Evolutionary conservation across 2,113 vertebrate species (phyloP).

Genomic region (Sciurus niger): DNA sequence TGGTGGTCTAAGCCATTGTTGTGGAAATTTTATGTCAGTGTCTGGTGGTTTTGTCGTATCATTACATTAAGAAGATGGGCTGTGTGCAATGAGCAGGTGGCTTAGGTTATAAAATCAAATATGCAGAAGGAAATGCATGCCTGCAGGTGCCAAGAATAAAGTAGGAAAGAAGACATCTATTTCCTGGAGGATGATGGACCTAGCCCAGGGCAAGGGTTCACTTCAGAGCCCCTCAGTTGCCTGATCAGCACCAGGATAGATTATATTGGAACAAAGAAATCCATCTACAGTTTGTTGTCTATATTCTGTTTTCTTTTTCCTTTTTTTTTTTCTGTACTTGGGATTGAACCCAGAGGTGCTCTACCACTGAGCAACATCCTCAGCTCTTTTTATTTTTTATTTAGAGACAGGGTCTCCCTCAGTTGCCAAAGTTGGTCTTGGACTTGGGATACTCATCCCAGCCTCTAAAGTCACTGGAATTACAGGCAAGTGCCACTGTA

Average conservation of each 20-base stretch:
- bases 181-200: not conserved
- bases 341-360: no score
- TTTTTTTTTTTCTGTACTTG: no score
- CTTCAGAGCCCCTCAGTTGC: not conserved
- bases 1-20: not conserved
- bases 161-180: not conserved
- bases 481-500: no score
- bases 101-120: slow-evolving; percentile 52
- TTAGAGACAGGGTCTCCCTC: no score
- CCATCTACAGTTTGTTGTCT: not conserved
- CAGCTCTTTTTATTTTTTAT: no score
- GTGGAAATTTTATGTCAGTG: not conserved
- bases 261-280: not conserved
- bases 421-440: no score
- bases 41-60: not conserved
- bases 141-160: not conserved
- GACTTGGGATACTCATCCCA: no score
- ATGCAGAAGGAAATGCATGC: not conserved
- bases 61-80: slow-evolving; percentile 18
- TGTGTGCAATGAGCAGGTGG: not conserved
- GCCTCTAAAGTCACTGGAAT: no score
- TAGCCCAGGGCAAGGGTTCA: not conserved
- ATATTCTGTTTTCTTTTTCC: not conserved
- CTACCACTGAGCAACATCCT: no score
- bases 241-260: not conserved